Conservation (phyloP, 2,113 vertebrate species). For the Indicator maculatus region DNA sequence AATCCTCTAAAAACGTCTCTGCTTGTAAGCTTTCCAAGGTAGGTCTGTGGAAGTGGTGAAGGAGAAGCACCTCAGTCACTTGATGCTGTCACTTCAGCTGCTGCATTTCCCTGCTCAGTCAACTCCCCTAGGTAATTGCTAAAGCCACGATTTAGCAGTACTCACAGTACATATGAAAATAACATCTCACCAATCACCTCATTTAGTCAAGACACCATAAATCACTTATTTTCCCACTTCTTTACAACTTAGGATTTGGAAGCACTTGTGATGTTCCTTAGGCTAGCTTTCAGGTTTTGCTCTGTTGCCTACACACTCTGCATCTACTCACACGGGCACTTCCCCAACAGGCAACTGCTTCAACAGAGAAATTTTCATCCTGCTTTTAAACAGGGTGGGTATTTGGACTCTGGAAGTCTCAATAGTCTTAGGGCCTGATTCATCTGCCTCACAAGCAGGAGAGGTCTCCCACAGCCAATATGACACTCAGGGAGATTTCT, state of each 20-base stretch:
- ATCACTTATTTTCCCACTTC: background rate
- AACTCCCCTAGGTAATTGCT: accelerated
- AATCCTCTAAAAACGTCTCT: background rate
- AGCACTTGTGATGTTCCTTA: background rate
- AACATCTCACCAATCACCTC: accelerated
- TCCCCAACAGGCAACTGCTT: background rate
- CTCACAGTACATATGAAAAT: accelerated
- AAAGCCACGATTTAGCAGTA: background rate
- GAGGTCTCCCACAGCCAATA: background rate
- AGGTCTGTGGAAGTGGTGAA: background rate
- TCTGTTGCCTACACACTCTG: too few species aligned
- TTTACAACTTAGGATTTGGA: background rate
- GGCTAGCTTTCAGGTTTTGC: background rate
- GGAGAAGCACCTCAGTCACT: background rate
- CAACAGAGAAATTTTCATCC: background rate
- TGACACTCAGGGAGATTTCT: background rate
- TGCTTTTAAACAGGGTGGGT: background rate
- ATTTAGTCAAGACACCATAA: background rate
- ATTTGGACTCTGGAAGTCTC: background rate
- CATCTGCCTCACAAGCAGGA: background rate
- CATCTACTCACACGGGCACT: background rate
- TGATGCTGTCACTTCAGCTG: accelerated
- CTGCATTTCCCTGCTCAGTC: background rate
- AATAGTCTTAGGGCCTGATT: background rate
- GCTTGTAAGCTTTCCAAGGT: background rate